phyloP scores from a whole-genome alignment of 2,113 vertebrate genomes.

The Engraulis encrasicolus region DNA sequence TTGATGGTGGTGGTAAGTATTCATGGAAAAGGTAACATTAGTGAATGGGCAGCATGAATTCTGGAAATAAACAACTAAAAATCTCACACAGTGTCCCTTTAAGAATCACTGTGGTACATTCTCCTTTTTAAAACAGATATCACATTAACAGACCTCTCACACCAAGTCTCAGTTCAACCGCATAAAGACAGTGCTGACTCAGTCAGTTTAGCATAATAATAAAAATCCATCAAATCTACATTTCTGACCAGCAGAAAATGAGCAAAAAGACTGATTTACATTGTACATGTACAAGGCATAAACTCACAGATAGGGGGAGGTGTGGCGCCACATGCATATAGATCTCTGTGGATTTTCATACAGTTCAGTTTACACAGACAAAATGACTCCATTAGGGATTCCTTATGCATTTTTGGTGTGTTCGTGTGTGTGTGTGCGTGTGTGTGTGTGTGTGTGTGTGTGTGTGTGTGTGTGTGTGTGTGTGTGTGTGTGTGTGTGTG shows the following conservation, averaged over 20 bases:
- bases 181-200: background rate
- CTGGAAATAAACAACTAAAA: too few species aligned
- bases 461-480: constrained; percentile 53
- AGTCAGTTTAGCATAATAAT: background rate
- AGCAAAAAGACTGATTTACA: constrained; percentile 40
- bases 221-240: background rate
- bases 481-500: background rate
- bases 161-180: too few species aligned
- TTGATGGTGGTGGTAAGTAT: too few species aligned
- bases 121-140: background rate
- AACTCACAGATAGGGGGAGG: background rate
- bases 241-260: constrained; percentile 51
- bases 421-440: background rate
- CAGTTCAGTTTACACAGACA: background rate
- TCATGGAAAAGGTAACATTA: too few species aligned
- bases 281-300: background rate
- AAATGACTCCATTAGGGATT: background rate
- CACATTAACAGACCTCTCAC: background rate
- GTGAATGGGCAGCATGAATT: too few species aligned
- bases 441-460: constrained; percentile 25
- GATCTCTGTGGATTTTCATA: background rate
- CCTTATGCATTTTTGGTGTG: background rate
- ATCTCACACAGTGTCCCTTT: too few species aligned
- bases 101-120: background rate
- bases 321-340: background rate